These are phyloP conservation scores for Lymantria monacha DNA, from an alignment of 2,888 invertebrate genomes.

Conservation along the genomic window DNA sequence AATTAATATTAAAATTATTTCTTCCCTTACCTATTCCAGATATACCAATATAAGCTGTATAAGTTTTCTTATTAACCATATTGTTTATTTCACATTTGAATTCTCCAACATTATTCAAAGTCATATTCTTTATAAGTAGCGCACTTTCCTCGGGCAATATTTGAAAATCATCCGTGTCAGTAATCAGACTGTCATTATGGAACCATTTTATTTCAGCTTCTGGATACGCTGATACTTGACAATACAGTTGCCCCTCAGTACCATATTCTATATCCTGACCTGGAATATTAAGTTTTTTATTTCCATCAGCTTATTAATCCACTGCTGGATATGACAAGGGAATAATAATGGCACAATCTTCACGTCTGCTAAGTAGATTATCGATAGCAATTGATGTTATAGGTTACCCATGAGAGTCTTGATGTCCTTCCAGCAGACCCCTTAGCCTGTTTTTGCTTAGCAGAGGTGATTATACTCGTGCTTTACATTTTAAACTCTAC, in stretches of 20 bases:
- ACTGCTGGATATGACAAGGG: no score
- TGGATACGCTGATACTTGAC: constrained; percentile 62
- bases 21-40: constrained; percentile 62
- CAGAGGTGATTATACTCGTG: no score
- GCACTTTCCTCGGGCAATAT: constrained; percentile 37
- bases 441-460: no score
- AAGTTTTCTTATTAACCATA: constrained; percentile 32
- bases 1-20: no score
- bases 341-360: no score
- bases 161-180: constrained; percentile 33
- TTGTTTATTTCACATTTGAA: constrained; percentile 57
- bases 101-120: constrained; percentile 47
- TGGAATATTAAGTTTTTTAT: constrained; percentile 27
- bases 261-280: constrained; percentile 59
- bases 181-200: constrained; percentile 48
- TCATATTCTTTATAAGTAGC: constrained; percentile 56
- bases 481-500: no score
- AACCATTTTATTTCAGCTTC: constrained; percentile 58
- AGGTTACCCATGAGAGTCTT: no score
- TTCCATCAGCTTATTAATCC: neutral
- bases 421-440: no score
- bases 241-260: constrained; percentile 47
- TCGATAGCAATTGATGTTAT: no score
- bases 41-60: constrained; percentile 44
- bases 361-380: no score